Evolutionary conservation across 1,140 invertebrate genomes (phyloP), one percentile per base, ranked within the genome.

Genomic region (Drosophila melanica): DNA sequence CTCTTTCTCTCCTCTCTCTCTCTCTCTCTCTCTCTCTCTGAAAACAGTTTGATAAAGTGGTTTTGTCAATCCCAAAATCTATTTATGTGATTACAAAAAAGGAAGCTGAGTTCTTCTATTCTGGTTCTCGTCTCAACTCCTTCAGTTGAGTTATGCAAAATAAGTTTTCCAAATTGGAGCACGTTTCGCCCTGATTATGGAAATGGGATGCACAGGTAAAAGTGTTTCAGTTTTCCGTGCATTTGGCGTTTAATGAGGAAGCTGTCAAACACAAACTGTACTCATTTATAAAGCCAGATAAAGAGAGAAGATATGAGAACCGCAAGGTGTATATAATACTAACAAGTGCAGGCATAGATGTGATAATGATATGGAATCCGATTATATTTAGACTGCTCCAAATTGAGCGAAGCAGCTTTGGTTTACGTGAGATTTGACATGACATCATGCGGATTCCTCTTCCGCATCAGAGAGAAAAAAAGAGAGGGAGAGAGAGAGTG

Each of bases 341-440:
- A 8, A 53, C 50, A 53, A 18, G 50, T 35, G 33, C 51, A 18
- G 33, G 16, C 35, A 20, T 30, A 11, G 55, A 45, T 33, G 20
- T 23, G 53, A 23, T 27, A 27, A 42, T 55, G 53, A 55, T 55
- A 55, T 55, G 23, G 18, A 37, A 27, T 42, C 11, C 27, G 8
- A 4, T 10, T 42, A 14, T n/a, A 23, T 55, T n/a, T 41, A 39
- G 51, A 35, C 41, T 44, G 35, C 41, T 16, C 23, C 20, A 30
- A 57, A 58, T 33, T 45, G 55, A 44, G 54, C 23, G 23, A 7
- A 12, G 47, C 23, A n/a, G 47, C 54, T 30, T 44, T 44, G 23
- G 23, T 10, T 58, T 30, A 44, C 55, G 55, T 58, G 55, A 45
- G 55, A 58, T 33, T 44, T 11, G 55, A 45, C 23, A 58, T 58